Evolutionary conservation across 30 jellyfish, hydroid and myxozoan genomes (phyloP).

Genomic region (Turritopsis dohrnii): DNA sequence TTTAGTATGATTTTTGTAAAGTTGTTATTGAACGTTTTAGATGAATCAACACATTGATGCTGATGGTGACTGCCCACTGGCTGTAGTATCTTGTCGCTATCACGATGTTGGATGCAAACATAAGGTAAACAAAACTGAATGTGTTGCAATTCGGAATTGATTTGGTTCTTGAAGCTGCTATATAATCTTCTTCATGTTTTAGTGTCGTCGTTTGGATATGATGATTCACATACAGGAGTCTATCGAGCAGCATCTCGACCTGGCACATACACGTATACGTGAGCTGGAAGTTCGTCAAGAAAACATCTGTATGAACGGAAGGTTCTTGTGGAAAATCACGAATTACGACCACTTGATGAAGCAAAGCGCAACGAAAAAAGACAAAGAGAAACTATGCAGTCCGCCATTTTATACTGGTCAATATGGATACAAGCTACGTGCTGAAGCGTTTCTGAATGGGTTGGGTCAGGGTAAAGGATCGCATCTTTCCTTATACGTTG

Average conservation of each 20-base stretch:
- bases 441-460: constrained; percentile 95
- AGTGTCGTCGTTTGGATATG: constrained; percentile 93
- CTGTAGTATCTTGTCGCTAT: constrained; percentile 82
- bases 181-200: too few relatives aligned
- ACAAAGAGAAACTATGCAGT: constrained; percentile 87
- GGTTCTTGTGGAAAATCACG: constrained; percentile 88
- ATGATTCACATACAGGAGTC: constrained; percentile 60
- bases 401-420: constrained; percentile 98
- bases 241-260: constrained; percentile 71
- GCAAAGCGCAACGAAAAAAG: constrained; percentile 90
- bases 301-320: constrained; percentile 90
- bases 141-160: background rate
- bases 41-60: constrained; percentile 88
- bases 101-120: constrained; percentile 89
- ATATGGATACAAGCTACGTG: constrained; percentile 90
- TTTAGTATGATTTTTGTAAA: background rate
- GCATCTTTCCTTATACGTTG: constrained; percentile 85
- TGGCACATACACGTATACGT: constrained; percentile 79
- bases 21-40: constrained; percentile 30
- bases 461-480: constrained; percentile 98
- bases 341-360: constrained; percentile 68
- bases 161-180: background rate
- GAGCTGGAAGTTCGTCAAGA: constrained; percentile 94
- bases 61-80: constrained; percentile 98
- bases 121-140: constrained; percentile 58